Conservation (phyloP, 2,888 invertebrate species). For the Mesopsocus fuscifrons region DNA sequence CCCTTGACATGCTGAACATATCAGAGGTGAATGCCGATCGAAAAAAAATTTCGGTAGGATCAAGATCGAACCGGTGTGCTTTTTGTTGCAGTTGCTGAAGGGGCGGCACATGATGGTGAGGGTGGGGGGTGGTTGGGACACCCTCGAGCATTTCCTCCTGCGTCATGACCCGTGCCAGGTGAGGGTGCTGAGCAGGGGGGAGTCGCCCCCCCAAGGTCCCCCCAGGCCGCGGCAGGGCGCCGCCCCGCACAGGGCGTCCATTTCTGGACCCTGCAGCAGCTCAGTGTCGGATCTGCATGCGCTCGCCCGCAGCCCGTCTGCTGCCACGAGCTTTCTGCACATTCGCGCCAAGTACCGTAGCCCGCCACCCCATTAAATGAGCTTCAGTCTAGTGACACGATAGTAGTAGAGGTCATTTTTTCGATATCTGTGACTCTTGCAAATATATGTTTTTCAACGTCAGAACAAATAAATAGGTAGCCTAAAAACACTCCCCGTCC, state of each 20-base stretch:
- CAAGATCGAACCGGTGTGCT: no score
- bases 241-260: conserved; percentile 25
- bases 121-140: conserved; percentile 89
- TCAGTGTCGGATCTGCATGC: conserved; percentile 20
- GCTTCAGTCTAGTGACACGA: conserved; percentile 19
- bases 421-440: conserved; percentile 12
- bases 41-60: no score
- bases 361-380: conserved; percentile 42
- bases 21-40: no score
- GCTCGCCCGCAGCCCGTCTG: conserved; percentile 28
- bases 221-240: conserved; percentile 11
- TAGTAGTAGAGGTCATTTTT: no score
- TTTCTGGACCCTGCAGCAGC: conserved; percentile 24
- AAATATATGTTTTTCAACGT: conserved; percentile 3
- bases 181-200: conserved; percentile 16
- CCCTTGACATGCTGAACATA: no score
- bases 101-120: conserved; percentile 92
- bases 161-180: conserved; percentile 70
- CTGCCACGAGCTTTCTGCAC: conserved; percentile 39
- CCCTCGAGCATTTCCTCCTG: conserved; percentile 75
- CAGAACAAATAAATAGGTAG: conserved; percentile 9
- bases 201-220: conserved; percentile 13
- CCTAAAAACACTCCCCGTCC: no score
- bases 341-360: conserved; percentile 55
- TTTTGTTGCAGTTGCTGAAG: conserved; percentile 62